A percentile compares a stretch with the other conserved stretches of the same genome.
Conservation (phyloP, 1,140 invertebrate species). For the Atta texana region DNA sequence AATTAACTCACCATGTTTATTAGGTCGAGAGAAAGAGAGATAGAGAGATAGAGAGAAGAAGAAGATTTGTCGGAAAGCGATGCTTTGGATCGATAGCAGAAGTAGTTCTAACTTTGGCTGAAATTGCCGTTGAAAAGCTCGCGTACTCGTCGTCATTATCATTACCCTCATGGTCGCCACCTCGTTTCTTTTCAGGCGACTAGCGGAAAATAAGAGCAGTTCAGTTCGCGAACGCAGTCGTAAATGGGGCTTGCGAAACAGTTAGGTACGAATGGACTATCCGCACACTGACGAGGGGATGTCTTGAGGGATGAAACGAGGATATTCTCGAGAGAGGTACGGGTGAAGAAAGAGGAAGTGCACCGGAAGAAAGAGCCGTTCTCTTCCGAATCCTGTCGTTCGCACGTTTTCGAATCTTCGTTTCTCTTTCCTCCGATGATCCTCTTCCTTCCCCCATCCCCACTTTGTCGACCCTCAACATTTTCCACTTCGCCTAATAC, state of each 20-base stretch:
- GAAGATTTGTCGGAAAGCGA: not conserved
- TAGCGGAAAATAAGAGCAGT: constrained; percentile 62
- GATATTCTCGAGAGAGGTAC: constrained; percentile 34
- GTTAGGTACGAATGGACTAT: constrained; percentile 71
- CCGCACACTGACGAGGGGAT: constrained; percentile 38
- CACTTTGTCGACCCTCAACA: not conserved
- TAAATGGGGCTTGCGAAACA: constrained; percentile 72
- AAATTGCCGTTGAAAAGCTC: constrained; percentile 28
- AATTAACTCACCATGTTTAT: constrained; percentile 33
- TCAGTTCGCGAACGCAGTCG: constrained; percentile 38
- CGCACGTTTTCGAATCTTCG: constrained; percentile 59
- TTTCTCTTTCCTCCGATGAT: not conserved
- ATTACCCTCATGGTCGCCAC: constrained; percentile 21
- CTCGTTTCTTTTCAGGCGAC: constrained; percentile 30
- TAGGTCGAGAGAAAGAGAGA: not conserved
- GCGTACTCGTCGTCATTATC: constrained; percentile 26
- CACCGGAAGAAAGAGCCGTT: constrained; percentile 43
- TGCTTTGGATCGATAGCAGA: constrained; percentile 13
- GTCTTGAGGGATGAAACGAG: constrained; percentile 46
- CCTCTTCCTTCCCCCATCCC: not conserved
- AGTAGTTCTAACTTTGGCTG: not conserved
- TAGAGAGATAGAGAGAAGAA: not conserved
- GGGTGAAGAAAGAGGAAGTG: not conserved
- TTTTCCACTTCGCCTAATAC: constrained; percentile 48
- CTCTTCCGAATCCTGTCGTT: constrained; percentile 41